A percentile compares a stretch with the other conserved stretches of the same genome.
Conservation (phyloP, 2,113 vertebrate species). For the Tauraco erythrolophus region DNA sequence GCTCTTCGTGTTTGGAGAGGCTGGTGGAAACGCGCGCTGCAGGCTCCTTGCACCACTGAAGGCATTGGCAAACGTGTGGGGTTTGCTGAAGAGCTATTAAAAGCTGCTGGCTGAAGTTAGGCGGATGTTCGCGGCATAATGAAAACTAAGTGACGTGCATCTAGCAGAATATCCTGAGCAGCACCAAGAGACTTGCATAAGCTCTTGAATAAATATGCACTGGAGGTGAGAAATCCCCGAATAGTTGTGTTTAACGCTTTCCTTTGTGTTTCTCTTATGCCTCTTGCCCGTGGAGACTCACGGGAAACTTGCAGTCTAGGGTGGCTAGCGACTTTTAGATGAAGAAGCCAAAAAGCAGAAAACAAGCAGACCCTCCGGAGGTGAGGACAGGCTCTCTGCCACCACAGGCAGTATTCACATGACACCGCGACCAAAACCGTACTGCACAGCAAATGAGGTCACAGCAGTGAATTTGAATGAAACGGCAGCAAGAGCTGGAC, state of each 20-base stretch:
- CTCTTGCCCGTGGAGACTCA: neutral
- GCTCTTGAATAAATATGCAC: neutral
- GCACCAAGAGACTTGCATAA: neutral
- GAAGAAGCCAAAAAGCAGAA: neutral
- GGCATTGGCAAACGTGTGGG: neutral
- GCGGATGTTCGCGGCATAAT: neutral
- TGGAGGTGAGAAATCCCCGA: neutral
- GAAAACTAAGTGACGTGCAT: neutral
- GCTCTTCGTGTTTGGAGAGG: neutral
- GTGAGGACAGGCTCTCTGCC: neutral
- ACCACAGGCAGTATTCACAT: neutral
- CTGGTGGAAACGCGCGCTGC: neutral
- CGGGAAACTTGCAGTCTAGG: rapidly evolving
- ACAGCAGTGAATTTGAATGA: neutral
- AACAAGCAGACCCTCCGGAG: neutral
- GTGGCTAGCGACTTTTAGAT: neutral
- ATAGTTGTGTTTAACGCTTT: neutral
- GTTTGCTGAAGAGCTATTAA: neutral
- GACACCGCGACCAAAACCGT: neutral
- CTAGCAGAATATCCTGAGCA: neutral
- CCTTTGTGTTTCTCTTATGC: neutral
- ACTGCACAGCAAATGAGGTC: neutral
- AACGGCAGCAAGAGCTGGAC: neutral
- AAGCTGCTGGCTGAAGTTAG: neutral
- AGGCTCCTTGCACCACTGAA: neutral